phyloP scores from a whole-genome alignment of 1,140 invertebrate genomes.

The Drosophila lini region DNA sequence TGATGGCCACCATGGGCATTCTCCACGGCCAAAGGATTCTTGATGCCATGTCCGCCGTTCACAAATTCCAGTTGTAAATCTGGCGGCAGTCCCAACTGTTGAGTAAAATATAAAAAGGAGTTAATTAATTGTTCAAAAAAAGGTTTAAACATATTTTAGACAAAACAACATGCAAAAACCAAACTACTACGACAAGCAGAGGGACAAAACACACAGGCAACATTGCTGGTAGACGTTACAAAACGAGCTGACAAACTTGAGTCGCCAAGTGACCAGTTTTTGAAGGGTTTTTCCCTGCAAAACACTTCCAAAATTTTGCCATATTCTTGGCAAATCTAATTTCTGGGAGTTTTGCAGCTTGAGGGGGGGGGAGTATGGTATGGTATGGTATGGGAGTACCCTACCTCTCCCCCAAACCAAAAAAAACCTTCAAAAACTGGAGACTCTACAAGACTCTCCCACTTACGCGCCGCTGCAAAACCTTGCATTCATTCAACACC shows the following conservation, averaged over 20 bases:
- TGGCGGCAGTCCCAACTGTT: constrained; percentile 92
- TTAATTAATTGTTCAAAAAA: neutral
- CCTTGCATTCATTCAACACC: constrained; percentile 87
- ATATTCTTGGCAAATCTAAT: neutral
- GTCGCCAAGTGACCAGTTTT: neutral
- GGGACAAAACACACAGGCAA: constrained; percentile 38
- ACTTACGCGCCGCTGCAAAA: constrained; percentile 94
- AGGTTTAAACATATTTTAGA: neutral
- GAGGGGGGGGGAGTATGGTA: too few relatives aligned
- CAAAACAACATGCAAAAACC: neutral
- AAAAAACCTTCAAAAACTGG: neutral
- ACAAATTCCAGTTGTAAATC: constrained; percentile 97
- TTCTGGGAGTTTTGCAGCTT: neutral
- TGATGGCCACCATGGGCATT: constrained; percentile 85
- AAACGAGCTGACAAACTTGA: neutral
- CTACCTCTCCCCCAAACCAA: too few relatives aligned
- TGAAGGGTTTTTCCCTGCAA: neutral
- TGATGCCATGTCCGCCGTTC: constrained; percentile 99
- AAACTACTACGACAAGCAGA: constrained; percentile 22
- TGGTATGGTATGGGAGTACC: too few relatives aligned
- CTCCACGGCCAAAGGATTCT: constrained; percentile 96
- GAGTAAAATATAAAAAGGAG: constrained; percentile 31
- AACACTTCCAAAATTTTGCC: neutral
- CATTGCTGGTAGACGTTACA: neutral
- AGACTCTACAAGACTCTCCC: neutral